Evolutionary conservation across 2,797 vertebrate species (phyloP).

Genomic region (Protosalanx chinensis): DNA sequence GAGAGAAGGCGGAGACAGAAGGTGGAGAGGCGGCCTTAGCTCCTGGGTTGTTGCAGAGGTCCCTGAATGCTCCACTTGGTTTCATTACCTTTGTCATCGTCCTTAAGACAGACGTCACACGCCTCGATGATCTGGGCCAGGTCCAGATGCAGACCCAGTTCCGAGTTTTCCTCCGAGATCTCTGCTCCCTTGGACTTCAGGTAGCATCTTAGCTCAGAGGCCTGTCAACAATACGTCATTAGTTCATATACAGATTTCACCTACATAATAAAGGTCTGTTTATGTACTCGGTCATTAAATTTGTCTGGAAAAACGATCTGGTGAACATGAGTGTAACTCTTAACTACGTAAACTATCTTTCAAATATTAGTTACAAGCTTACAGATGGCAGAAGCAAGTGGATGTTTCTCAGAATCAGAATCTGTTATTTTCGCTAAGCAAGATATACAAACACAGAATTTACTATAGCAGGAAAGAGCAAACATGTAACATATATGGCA

Average conservation of each 20-base stretch:
- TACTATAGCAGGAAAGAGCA: neutral
- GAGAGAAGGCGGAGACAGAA: too few relatives aligned
- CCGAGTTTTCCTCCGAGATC: conserved; percentile 94
- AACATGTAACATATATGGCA: neutral
- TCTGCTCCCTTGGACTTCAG: conserved; percentile 96
- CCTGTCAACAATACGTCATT: conserved; percentile 62
- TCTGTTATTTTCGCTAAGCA: too few relatives aligned
- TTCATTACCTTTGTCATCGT: conserved; percentile 91
- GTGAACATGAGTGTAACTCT: neutral
- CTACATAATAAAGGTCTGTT: neutral
- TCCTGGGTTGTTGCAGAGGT: neutral
- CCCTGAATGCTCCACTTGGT: neutral
- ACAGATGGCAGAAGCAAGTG: neutral
- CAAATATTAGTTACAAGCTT: neutral
- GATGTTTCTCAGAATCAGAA: too few relatives aligned
- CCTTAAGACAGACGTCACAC: conserved; percentile 92
- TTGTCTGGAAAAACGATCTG: neutral
- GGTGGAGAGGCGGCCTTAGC: too few relatives aligned
- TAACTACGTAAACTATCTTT: neutral
- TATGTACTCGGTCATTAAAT: neutral
- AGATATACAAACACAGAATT: too few relatives aligned
- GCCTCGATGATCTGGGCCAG: conserved; percentile 95
- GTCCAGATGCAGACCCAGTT: conserved; percentile 92
- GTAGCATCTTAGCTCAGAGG: conserved; percentile 90
- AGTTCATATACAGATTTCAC: too few relatives aligned